phyloP scores from a whole-genome alignment of 2,888 invertebrate genomes.

The Argyra leucocephala region DNA sequence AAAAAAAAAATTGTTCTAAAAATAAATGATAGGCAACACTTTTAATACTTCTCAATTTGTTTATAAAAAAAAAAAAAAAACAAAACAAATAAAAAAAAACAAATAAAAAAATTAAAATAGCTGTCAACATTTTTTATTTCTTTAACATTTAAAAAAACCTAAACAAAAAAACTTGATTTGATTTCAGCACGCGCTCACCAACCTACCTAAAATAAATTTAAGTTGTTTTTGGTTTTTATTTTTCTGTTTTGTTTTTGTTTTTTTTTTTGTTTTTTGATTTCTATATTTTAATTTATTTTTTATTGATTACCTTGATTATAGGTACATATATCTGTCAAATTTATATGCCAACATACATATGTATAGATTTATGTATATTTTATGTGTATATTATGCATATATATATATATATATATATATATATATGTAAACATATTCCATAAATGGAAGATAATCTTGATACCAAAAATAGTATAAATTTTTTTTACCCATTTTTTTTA shows the following conservation, averaged over 20 bases:
- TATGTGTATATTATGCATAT: too few species aligned
- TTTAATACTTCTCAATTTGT: too few species aligned
- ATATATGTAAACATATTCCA: not conserved
- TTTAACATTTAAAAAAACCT: not conserved
- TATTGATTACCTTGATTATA: conserved; percentile 6
- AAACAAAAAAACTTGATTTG: not conserved
- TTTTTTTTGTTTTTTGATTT: too few species aligned
- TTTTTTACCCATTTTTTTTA: not conserved
- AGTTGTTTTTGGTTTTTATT: not conserved
- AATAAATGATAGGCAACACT: too few species aligned
- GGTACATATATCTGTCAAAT: conserved; percentile 2
- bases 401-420: not conserved
- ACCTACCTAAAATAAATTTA: not conserved
- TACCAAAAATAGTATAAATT: conserved; percentile 2
- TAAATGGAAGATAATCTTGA: conserved; percentile 1
- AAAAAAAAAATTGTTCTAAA: too few species aligned
- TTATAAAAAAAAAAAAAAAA: too few species aligned
- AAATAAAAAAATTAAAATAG: not conserved
- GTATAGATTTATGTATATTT: not conserved
- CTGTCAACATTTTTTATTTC: not conserved
- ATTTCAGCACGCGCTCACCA: not conserved
- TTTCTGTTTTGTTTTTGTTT: not conserved
- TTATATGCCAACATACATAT: not conserved
- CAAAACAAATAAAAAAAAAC: too few species aligned
- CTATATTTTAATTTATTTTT: not conserved